A percentile compares a stretch with the other conserved stretches of the same genome.
Evolutionary conservation across 2,888 invertebrate species (phyloP).

Genomic region (Thecocarcelia acutangulata): DNA sequence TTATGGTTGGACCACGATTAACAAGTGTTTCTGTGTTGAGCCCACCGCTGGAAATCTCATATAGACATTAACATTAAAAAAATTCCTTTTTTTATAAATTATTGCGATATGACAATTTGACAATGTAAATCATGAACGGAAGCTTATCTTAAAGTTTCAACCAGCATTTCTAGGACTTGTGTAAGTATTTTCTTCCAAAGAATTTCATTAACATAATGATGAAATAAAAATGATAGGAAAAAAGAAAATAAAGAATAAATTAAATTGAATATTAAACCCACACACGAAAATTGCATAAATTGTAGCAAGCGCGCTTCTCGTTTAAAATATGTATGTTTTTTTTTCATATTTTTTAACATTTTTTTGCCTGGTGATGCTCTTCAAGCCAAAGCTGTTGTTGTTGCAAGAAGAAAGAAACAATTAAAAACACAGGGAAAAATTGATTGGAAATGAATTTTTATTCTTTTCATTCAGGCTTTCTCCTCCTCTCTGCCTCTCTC

Average conservation of each 20-base stretch:
- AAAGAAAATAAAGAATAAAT: not conserved
- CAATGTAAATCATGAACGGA: slow-evolving; percentile 46
- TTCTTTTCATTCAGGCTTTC: not conserved
- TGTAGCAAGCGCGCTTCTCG: not conserved
- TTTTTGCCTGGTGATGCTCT: not conserved
- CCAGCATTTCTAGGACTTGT: not conserved
- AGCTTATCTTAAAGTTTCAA: slow-evolving; percentile 28
- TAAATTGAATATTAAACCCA: slow-evolving; percentile 46
- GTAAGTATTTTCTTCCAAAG: slow-evolving; percentile 13
- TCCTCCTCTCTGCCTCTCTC: not conserved
- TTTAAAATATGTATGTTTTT: slow-evolving; percentile 1
- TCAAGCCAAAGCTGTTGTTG: slow-evolving; percentile 48
- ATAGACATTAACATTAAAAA: no score
- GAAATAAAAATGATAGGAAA: slow-evolving; percentile 15
- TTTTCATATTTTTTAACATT: slow-evolving; percentile 10
- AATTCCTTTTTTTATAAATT: no score
- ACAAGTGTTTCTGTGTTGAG: no score
- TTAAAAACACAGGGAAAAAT: slow-evolving; percentile 65
- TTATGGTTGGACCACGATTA: no score
- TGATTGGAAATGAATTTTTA: slow-evolving; percentile 54
- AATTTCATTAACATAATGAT: slow-evolving; percentile 49
- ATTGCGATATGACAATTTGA: slow-evolving; percentile 12
- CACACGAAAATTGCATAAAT: slow-evolving; percentile 42
- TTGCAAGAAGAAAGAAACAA: slow-evolving; percentile 58
- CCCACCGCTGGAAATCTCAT: no score